These are phyloP conservation scores for Drosophila truncata DNA, from an alignment of 1,140 invertebrate genomes.

Conservation along the genomic window DNA sequence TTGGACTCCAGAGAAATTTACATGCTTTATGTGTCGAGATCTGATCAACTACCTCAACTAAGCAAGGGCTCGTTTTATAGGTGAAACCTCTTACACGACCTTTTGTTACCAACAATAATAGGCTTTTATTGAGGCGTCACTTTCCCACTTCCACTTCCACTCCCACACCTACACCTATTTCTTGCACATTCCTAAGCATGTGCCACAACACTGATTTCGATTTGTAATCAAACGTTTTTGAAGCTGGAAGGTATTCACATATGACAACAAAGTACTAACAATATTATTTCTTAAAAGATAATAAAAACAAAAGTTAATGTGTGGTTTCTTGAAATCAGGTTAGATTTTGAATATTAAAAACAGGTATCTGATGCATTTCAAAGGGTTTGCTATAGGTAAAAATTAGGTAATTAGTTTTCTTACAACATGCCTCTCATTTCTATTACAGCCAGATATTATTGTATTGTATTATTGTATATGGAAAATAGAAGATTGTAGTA, in stretches of 20 bases:
- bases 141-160: not conserved
- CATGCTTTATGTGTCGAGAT: constrained; percentile 18
- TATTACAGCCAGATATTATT: constrained; percentile 7
- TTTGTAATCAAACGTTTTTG: constrained; percentile 12
- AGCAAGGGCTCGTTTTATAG: constrained; percentile 13
- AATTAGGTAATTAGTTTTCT: constrained; percentile 14
- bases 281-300: constrained; percentile 7
- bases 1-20: constrained; percentile 21
- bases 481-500: constrained; percentile 19
- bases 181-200: not conserved
- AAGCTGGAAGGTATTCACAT: constrained; percentile 17
- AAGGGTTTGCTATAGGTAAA: constrained; percentile 4
- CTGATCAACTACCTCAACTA: constrained; percentile 17
- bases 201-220: not conserved
- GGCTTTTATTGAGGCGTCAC: constrained; percentile 14
- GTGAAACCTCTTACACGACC: not conserved
- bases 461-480: constrained; percentile 16
- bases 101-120: constrained; percentile 2
- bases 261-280: constrained; percentile 2
- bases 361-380: constrained; percentile 21
- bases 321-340: constrained; percentile 17
- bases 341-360: constrained; percentile 18
- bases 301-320: constrained; percentile 6
- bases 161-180: constrained; percentile 4
- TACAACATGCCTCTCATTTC: constrained; percentile 13